phyloP scores from a whole-genome alignment of 2,888 invertebrate genomes.

The Tetrapedia diversipes region DNA sequence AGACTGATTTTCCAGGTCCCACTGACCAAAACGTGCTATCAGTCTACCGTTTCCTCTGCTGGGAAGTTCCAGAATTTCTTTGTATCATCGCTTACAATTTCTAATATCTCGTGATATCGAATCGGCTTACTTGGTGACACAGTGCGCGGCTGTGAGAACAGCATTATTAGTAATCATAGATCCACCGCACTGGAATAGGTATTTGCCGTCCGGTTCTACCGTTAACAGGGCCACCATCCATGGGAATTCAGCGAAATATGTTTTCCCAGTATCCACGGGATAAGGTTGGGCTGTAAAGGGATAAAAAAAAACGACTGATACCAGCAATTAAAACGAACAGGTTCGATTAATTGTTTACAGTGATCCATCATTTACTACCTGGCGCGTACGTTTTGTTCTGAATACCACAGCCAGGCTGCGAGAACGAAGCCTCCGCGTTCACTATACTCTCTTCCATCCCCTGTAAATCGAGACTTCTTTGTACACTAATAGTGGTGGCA shows the following conservation, averaged over 20 bases:
- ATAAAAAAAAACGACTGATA: neutral
- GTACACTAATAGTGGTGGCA: slow-evolving; percentile 4
- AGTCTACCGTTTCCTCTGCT: slow-evolving; percentile 80
- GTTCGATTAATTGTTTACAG: neutral
- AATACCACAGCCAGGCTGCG: slow-evolving; percentile 69
- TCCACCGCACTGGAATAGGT: slow-evolving; percentile 90
- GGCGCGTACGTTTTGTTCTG: slow-evolving; percentile 65
- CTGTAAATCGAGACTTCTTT: neutral
- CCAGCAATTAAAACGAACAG: neutral
- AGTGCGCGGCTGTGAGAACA: slow-evolving; percentile 92
- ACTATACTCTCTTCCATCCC: slow-evolving; percentile 15
- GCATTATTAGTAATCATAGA: slow-evolving; percentile 90
- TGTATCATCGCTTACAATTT: neutral
- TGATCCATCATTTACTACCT: slow-evolving; percentile 57
- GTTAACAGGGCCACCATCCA: slow-evolving; percentile 91
- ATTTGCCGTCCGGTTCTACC: slow-evolving; percentile 83
- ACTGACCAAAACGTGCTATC: slow-evolving; percentile 89
- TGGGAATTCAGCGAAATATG: slow-evolving; percentile 91
- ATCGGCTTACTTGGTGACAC: slow-evolving; percentile 83
- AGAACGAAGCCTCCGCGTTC: slow-evolving; percentile 27
- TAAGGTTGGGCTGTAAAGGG: slow-evolving; percentile 82
- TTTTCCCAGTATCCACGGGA: slow-evolving; percentile 86
- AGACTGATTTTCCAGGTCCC: slow-evolving; percentile 88
- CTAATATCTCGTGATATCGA: neutral
- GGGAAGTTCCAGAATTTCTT: too few relatives aligned